Evolutionary conservation across 2,797 vertebrate species (phyloP), one percentile per base, ranked within the genome.

Genomic region (Takifugu rubripes): DNA sequence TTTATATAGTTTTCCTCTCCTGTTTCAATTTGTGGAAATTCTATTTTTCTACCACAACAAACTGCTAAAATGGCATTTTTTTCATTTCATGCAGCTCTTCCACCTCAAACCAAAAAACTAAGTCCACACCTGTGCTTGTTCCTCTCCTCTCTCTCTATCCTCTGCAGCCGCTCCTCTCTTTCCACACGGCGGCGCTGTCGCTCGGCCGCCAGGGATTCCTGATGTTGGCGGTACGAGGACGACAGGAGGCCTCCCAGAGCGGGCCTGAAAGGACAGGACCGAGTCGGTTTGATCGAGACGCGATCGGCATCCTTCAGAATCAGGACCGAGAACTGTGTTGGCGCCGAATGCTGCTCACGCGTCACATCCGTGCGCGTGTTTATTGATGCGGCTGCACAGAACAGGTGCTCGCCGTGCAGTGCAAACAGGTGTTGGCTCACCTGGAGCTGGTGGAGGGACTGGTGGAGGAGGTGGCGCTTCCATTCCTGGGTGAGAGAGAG

Each of bases 131-230:
- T 96, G 91, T 96, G 96, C 83, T 94, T 93, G 87, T 96, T 96
- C 72, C 96, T 93, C 86, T 98, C 96, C 86, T 98, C 95, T 53
- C 95, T 89, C 75, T 98, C 96, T 72, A 98, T 97, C 78, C 90
- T 89, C 86, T 93, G 95, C 69, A 98, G 77, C 40, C 96, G 83
- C 68, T 97, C 96, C 79, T 98, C 96, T 84, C 96, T 90, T 86
- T 98, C 95, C 72, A 93, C 90, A 9, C 94, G 92, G 31, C 96
- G 90, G 52, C 93, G 90, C 84, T 97, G 94, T 87, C 96, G 91
- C 87, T 98, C 95, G 2, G 94, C 95, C 1, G 95, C 93, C 90
- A 98, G 78, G 2, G 95, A 96, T 71, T 98, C 96, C 78, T 97
- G 95, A 77, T 98, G 96, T 77, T 98, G 96, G 27, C 94, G 85